phyloP scores from a whole-genome alignment of 2,888 invertebrate genomes.

The Caenorhabditis imperialis region DNA sequence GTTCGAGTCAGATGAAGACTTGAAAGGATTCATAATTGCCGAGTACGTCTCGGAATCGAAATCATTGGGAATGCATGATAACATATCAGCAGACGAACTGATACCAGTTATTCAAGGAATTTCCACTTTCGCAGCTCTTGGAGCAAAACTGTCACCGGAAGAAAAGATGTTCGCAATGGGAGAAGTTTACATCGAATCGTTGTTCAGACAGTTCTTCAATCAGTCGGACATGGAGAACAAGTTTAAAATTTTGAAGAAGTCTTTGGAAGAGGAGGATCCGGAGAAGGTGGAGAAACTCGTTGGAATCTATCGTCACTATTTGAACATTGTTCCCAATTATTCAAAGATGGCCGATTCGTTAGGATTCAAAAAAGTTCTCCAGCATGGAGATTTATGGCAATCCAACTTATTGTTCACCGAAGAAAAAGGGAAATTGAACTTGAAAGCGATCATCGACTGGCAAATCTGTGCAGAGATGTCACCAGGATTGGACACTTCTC shows the following conservation, averaged over 20 bases:
- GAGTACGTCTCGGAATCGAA: conserved; percentile 21
- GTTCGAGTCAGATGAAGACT: conserved; percentile 12
- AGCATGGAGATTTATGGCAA: conserved; percentile 42
- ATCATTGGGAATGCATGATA: conserved; percentile 1
- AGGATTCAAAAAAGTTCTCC: conserved; percentile 16
- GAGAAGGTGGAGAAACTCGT: conserved; percentile 17
- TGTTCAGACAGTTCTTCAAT: conserved; percentile 13
- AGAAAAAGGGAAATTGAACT: conserved; percentile 13
- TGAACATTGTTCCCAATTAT: conserved; percentile 1
- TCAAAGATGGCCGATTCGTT: conserved; percentile 11
- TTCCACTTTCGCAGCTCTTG: conserved; percentile 25
- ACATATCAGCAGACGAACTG: conserved; percentile 25
- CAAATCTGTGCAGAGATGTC: conserved; percentile 1
- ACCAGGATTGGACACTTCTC: conserved; percentile 1
- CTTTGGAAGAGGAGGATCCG: not conserved
- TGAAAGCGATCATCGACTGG: conserved; percentile 46
- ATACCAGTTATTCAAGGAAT: conserved; percentile 13
- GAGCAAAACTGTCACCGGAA: conserved; percentile 14
- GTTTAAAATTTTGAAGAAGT: not conserved
- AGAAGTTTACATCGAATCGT: conserved; percentile 14
- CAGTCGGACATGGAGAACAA: not conserved
- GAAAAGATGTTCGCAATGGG: conserved; percentile 16
- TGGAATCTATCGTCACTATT: conserved; percentile 4
- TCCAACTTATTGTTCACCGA: conserved; percentile 26
- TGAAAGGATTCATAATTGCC: conserved; percentile 27